phyloP scores from a whole-genome alignment of 2,113 vertebrate species.

The Motacilla tschutschensis region DNA sequence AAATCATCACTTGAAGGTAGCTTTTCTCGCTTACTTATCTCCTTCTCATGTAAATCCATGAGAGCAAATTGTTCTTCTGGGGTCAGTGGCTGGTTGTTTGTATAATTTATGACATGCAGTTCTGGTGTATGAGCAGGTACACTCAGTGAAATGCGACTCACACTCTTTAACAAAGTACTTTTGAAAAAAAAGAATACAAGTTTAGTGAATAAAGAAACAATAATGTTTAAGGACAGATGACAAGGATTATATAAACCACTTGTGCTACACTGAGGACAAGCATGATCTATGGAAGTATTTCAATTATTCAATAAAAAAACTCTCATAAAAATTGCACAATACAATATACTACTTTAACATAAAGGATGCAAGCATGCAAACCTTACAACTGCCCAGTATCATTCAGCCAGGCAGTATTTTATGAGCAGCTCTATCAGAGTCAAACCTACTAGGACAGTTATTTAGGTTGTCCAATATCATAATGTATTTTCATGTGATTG shows the following conservation, averaged over 20 bases:
- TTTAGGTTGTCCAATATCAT: background rate
- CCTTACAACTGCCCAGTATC: background rate
- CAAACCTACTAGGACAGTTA: background rate
- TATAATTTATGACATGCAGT: background rate
- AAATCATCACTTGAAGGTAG: conserved; percentile 76
- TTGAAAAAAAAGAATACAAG: background rate
- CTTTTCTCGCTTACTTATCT: conserved; percentile 43
- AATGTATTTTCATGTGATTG: background rate
- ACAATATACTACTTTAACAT: background rate
- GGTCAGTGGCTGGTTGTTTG: conserved; percentile 71
- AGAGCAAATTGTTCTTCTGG: conserved; percentile 82
- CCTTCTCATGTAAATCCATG: conserved; percentile 76
- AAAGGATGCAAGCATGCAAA: background rate
- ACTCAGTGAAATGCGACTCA: background rate
- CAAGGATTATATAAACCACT: background rate
- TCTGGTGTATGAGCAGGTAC: background rate
- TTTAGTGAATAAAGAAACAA: background rate
- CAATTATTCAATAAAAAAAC: background rate
- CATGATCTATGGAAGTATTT: background rate
- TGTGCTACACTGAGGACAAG: background rate
- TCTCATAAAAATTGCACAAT: background rate
- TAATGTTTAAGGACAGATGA: background rate
- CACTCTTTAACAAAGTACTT: background rate
- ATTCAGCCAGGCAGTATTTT: background rate
- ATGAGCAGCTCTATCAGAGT: background rate